These are phyloP conservation scores for Ptyas mucosa DNA, from an alignment of 2,113 vertebrate genomes.

Conservation along the genomic window DNA sequence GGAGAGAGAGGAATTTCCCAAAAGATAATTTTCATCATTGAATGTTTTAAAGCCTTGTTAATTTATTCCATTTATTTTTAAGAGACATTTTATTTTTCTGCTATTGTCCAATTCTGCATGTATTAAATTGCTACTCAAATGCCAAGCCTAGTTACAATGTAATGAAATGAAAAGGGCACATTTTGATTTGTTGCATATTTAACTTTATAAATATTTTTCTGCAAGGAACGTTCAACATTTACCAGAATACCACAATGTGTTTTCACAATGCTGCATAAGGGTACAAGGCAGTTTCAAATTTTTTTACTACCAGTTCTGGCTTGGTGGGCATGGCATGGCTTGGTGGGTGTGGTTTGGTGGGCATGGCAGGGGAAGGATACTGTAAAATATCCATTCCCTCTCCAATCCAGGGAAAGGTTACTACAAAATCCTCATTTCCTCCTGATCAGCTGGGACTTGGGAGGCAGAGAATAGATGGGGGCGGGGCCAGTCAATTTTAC, in stretches of 20 bases:
- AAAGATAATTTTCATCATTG: neutral
- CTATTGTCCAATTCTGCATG: neutral
- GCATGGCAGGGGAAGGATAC: too few relatives aligned
- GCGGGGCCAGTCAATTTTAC: too few relatives aligned
- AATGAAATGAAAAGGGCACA: neutral
- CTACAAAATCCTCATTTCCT: too few relatives aligned
- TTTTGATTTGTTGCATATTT: neutral
- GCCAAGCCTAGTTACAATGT: neutral
- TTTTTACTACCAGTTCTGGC: too few relatives aligned
- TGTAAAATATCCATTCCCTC: too few relatives aligned
- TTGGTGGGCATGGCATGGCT: too few relatives aligned
- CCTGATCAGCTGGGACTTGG: too few relatives aligned
- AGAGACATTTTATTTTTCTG: neutral
- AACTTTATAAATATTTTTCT: neutral
- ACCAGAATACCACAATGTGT: neutral
- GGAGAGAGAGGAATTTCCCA: neutral
- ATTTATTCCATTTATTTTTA: neutral
- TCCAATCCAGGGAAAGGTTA: too few relatives aligned
- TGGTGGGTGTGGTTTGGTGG: too few relatives aligned
- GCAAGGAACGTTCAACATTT: neutral
- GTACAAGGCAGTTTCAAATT: neutral
- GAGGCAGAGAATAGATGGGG: too few relatives aligned
- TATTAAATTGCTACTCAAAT: neutral
- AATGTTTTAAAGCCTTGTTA: neutral
- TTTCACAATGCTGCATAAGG: neutral